These are phyloP conservation scores for Tromatobia lineatoria DNA, from an alignment of 2,888 invertebrate species.

Conservation along the genomic window DNA sequence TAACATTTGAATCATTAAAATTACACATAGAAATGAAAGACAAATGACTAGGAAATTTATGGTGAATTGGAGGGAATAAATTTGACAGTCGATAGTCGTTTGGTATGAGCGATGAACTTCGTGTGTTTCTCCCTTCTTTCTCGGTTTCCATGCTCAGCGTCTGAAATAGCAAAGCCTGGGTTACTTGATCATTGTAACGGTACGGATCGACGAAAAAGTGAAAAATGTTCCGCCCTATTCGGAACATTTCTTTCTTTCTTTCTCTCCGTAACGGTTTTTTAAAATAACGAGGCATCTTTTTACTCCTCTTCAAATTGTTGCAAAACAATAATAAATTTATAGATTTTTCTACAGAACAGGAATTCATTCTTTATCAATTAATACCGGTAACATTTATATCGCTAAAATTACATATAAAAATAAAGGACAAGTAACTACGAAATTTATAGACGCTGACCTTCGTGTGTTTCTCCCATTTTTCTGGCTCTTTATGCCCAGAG, in stretches of 20 bases:
- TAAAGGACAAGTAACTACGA: background rate
- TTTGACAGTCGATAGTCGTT: slow-evolving; percentile 21
- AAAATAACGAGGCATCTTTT: no score
- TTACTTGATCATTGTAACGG: background rate
- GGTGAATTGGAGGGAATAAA: background rate
- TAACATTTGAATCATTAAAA: background rate
- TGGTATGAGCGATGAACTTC: slow-evolving; percentile 14
- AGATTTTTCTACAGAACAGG: no score
- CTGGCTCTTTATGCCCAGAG: no score
- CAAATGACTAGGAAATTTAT: background rate
- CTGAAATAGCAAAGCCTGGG: background rate
- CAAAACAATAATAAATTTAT: no score
- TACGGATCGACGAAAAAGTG: slow-evolving; percentile 15
- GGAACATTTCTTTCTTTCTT: no score
- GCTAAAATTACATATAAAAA: background rate
- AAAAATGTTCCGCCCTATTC: no score
- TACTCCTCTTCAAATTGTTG: no score
- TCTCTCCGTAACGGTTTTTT: no score
- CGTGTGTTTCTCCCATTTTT: no score
- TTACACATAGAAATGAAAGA: background rate
- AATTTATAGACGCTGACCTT: no score
- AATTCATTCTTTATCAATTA: no score
- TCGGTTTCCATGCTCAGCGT: background rate
- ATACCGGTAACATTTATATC: no score
- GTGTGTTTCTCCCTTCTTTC: background rate